phyloP scores from a whole-genome alignment of 2,113 vertebrate species.

The Alligator mississippiensis region DNA sequence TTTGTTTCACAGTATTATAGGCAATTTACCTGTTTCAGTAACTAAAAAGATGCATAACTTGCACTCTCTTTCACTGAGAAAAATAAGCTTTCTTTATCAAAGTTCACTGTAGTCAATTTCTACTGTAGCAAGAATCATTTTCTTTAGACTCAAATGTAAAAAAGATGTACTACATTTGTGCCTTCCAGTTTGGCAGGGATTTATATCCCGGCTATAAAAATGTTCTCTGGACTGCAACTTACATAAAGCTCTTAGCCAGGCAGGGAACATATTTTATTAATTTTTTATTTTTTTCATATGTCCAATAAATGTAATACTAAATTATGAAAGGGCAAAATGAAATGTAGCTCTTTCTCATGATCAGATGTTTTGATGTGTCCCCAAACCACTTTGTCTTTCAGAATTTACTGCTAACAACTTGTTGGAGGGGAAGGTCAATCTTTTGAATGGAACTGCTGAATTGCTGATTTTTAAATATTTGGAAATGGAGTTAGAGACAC shows the following conservation, averaged over 20 bases:
- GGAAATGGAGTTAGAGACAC: slow-evolving; percentile 53
- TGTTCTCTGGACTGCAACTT: slow-evolving; percentile 9
- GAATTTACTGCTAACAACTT: slow-evolving; percentile 63
- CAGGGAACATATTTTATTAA: slow-evolving; percentile 59
- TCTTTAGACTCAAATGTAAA: not conserved
- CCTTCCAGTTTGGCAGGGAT: slow-evolving; percentile 14
- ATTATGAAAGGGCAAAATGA: slow-evolving; percentile 66
- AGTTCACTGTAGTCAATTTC: not conserved
- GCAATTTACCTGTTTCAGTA: not conserved
- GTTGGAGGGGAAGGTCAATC: slow-evolving; percentile 71
- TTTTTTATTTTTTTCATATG: slow-evolving; percentile 63
- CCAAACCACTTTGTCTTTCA: slow-evolving; percentile 60
- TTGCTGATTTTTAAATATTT: slow-evolving; percentile 60
- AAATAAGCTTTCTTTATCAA: not conserved
- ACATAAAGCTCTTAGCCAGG: slow-evolving; percentile 35
- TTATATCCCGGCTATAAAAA: not conserved
- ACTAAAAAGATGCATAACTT: not conserved
- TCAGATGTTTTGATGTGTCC: slow-evolving; percentile 60
- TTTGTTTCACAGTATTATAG: not conserved
- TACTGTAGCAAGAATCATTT: not conserved
- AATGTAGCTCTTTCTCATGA: slow-evolving; percentile 60
- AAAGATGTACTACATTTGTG: not conserved
- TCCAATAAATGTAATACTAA: slow-evolving; percentile 55
- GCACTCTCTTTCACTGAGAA: not conserved
- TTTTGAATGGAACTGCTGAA: slow-evolving; percentile 62